phyloP scores from a whole-genome alignment of 1,140 invertebrate genomes.

The Laupala kohalensis region DNA sequence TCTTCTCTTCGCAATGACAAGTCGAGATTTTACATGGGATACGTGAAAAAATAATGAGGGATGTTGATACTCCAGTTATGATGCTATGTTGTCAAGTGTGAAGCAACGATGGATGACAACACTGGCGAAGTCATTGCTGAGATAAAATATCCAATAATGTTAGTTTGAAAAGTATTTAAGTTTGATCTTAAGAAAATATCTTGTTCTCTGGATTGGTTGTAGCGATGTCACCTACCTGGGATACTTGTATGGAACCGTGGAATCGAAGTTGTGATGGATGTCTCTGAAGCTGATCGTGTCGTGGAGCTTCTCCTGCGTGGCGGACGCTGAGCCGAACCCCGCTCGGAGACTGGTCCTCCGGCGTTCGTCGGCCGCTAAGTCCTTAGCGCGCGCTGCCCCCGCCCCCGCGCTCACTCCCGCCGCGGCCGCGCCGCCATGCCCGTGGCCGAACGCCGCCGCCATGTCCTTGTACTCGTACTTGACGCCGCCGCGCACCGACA shows the following conservation, averaged over 20 bases:
- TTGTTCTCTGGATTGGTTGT: too few species aligned
- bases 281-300: background rate
- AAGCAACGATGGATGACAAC: too few species aligned
- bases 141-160: too few species aligned
- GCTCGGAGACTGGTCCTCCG: slow-evolving; percentile 5
- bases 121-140: too few species aligned
- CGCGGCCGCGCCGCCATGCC: background rate
- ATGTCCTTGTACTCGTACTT: background rate
- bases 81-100: too few species aligned
- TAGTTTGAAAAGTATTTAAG: too few species aligned
- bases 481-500: too few species aligned
- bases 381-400: slow-evolving; percentile 62
- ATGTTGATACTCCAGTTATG: too few species aligned
- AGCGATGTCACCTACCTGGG: background rate
- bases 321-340: background rate
- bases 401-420: slow-evolving; percentile 51
- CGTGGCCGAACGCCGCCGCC: background rate
- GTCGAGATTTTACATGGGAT: too few species aligned
- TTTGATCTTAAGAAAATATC: too few species aligned
- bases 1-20: too few species aligned
- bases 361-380: slow-evolving; percentile 56
- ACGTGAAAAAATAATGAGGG: too few species aligned
- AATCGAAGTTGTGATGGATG: background rate
- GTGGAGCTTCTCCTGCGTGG: background rate
- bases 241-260: background rate